Base-by-base conservation (phyloP, 2,888 invertebrate species). In the Leucophora obtusa region DNA sequence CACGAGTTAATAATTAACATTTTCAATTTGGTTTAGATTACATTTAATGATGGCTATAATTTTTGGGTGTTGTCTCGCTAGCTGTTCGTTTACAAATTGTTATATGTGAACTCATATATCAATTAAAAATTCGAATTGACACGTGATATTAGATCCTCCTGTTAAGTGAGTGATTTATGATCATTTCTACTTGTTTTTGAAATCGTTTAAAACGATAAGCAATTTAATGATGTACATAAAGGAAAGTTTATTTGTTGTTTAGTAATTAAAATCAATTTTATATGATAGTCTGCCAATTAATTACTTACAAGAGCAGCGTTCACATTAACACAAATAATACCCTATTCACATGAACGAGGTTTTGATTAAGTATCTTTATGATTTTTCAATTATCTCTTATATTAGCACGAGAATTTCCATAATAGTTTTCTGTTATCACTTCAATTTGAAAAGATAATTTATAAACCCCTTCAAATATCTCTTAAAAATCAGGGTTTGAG, bases 1-100 rank as follows among this genome's bases (percentile, higher is more conserved):
- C 66, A 70, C 33, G 81, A 63, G 43, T 81, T 53, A 60, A 77
- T 74, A 81, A 81, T 77, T 81, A 74, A 54, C 11, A 51, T 47
- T 70, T 65, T 73, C 15, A 73, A 63, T 73, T 54, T 24, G 18
- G 58, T 78, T 69, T 58, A 60, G 35, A 58, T 51, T 51, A 66
- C n/a, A 59, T 38, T 38, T 53, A 58, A 47, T 28, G 65, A 24
- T 51, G 51, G 38, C 7, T 38, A 58, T 59, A 24, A 43, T n/a
- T 47, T 56, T 66, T 24, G 51, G 59, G 35, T 43, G 50, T 51
- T 51, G 53, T 21, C 38, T 66, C 10, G 47, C 17, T 11, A 24
- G 35, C 51, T 21, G 53, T 28, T 28, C 28, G 7, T 28, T 18
- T 21, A 17, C 18, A 18, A n/a, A 53, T 53, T 47, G 35, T 59